phyloP scores from a whole-genome alignment of 2,113 vertebrate species.

The Rhadina sibilatrix region DNA sequence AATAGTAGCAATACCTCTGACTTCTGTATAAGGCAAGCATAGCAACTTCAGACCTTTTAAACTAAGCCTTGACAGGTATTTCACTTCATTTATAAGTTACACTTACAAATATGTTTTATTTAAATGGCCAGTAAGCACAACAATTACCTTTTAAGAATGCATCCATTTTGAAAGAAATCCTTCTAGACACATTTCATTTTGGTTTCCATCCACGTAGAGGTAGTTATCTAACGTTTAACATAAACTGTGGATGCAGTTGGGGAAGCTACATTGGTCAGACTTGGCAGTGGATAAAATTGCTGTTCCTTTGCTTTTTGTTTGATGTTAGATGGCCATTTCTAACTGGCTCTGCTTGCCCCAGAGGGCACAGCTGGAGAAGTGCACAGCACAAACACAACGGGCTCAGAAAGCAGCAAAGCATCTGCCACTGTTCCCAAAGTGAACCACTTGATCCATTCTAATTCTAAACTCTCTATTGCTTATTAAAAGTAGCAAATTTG shows the following conservation, averaged over 20 bases:
- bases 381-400: rapidly evolving
- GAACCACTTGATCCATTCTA: not conserved
- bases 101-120: not conserved
- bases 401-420: not conserved
- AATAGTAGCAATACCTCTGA: not conserved
- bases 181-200: not conserved
- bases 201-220: not conserved
- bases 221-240: not conserved
- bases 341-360: not conserved
- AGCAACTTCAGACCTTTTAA: not conserved
- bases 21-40: not conserved
- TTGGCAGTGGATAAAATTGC: not conserved
- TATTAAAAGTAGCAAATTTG: not conserved
- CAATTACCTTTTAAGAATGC: not conserved
- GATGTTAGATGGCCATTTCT: not conserved
- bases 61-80: not conserved
- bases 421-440: not conserved
- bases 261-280: not conserved
- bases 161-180: not conserved
- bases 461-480: not conserved
- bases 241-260: not conserved
- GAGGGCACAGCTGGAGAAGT: not conserved
- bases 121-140: not conserved
- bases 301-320: not conserved
- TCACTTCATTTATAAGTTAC: not conserved